Evolutionary conservation across 2,888 invertebrate species (phyloP), one percentile per base, ranked within the genome.

Genomic region (Aphidius colemani): DNA sequence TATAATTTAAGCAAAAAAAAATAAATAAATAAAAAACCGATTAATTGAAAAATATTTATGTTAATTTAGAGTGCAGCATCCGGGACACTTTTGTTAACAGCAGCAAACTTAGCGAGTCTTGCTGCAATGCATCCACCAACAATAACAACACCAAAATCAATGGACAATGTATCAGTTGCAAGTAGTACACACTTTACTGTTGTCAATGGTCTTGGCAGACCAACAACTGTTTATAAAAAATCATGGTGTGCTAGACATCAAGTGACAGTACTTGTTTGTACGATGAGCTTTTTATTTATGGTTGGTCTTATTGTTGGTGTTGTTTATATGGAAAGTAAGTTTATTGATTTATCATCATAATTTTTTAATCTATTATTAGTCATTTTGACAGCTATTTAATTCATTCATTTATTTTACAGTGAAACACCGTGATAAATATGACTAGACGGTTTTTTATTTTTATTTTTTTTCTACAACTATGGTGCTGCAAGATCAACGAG

Each of bases 111-210:
- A 68, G 83, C 83, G 13, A 83, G 81, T 58, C 78, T 84, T n/a
- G 81, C 81, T 18, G 73, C 69, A 74, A 83, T 78, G 79, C 85
- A 74, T 82, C 85, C 75, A 71, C 82, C 77, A 71, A 80, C 68
- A 71, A 78, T 76, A 78, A 85, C 77, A 76, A 79, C 71, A 73
- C 83, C 84, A 72, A 86, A 87, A 79, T 86, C 85, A 73, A 83
- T 83, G 61, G 93, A 93, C 80, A 86, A 88, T 59, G 86, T 87
- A 65, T 93, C 93, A 48, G 85, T 93, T 66, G 93, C 93, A 60
- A 93, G 93, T 83, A 93, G 93, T 67, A 93, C 91, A 77, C 93
- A 94, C 82, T 94, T 94, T 80, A 94, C 94, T 9, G 91, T 94
- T 62, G 90, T 94, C 66, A 93, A 93, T 79, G 91, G 91, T 62